Evolutionary conservation across 2,888 invertebrate species (phyloP), one percentile per base, ranked within the genome.

Genomic region (Drosophila sordidula): DNA sequence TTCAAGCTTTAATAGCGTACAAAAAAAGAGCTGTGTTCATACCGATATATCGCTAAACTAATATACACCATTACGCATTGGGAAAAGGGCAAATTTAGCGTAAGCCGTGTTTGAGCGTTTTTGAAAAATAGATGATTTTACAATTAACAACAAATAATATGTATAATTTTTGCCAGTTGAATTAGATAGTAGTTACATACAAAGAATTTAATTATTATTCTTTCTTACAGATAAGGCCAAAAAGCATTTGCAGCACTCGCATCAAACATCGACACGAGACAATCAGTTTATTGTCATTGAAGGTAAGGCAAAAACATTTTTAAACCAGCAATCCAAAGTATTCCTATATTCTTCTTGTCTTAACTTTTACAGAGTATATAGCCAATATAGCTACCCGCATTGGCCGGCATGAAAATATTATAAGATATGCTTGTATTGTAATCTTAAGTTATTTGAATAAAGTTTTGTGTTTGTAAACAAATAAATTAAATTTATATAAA

Each of bases 271-370:
- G 14, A 72, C 78, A n/a, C 80, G 83, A 12, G 89, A 89, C 59
- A 91, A 89, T 71, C 90, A 91, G 65, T 76, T 89, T 14, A 89
- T 90, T 65, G 78, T 91, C 51, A 90, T 91, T 36, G 91, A 91
- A 90, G 91, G 92, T 90, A 41, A 0, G 59, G 22, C 2, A 16
- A 39, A 5, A 12, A 14, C 34, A 39, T 8, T 4, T 14, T 11
- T 1, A 8, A 0, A 16, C 22, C 26, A 2, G 6, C n/a, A 45
- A 16, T 16, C 22, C 29, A 2, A 12, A 16, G 0, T 16, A 16
- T 4, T 36, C 5, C 2, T 8, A 14, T 6, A n/a, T 3, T 16
- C 8, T 18, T 18, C 8, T n/a, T 51, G 46, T 54, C 5, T 18
- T 12, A 14, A 12, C 3, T 2, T 16, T 22, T 75, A 4, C 73